A percentile compares a stretch with the other conserved stretches of the same genome.
Evolutionary conservation across 2,797 vertebrate species (phyloP).

Genomic region (Vespertilio murinus): DNA sequence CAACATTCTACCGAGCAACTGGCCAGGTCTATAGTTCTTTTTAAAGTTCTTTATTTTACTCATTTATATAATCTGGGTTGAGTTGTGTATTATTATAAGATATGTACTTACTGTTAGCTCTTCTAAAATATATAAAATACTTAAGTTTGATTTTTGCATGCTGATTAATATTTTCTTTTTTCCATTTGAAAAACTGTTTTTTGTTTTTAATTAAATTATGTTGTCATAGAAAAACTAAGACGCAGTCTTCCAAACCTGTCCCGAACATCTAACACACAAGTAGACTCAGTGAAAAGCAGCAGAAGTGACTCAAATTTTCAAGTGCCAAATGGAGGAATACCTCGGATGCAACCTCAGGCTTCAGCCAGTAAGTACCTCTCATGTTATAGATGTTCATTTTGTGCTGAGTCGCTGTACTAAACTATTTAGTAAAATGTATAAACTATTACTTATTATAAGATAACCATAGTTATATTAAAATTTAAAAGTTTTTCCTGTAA

Average conservation of each 20-base stretch:
- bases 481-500: conserved; percentile 13
- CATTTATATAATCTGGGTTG: background rate
- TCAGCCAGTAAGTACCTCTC: conserved; percentile 92
- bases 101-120: background rate
- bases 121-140: background rate
- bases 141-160: conserved; percentile 47
- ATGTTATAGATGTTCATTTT: background rate
- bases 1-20: no score
- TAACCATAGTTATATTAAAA: conserved; percentile 30
- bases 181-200: conserved; percentile 47
- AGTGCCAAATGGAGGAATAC: conserved; percentile 96
- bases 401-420: conserved; percentile 25
- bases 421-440: background rate
- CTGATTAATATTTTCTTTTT: conserved; percentile 39
- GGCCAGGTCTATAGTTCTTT: background rate
- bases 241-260: conserved; percentile 99
- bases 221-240: conserved; percentile 93
- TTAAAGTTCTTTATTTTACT: conserved; percentile 8
- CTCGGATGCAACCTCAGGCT: conserved; percentile 93
- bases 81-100: background rate
- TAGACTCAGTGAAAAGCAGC: conserved; percentile 97
- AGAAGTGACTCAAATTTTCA: conserved; percentile 98
- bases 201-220: conserved; percentile 63
- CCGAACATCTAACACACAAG: conserved; percentile 88
- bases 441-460: background rate